Percentiles rank a stretch among this genome's conserved stretches.
Evolutionary conservation across 2,113 vertebrate genomes (phyloP).

Genomic region (Cynoglossus semilaevis): DNA sequence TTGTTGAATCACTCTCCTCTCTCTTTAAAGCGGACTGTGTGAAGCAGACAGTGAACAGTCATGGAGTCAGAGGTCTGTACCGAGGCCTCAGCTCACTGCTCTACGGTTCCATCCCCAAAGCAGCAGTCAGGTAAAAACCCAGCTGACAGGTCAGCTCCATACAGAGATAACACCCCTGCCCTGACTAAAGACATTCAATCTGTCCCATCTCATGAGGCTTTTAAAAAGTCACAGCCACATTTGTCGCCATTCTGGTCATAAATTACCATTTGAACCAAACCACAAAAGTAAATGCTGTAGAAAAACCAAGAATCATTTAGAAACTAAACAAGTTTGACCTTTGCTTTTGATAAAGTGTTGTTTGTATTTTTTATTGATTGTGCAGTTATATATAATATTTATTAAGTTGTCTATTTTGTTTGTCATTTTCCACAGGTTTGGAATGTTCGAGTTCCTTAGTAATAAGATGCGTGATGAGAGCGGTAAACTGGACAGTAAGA

Average conservation of each 20-base stretch:
- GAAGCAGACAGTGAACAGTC: slow-evolving; percentile 82
- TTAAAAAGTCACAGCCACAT: too few relatives aligned
- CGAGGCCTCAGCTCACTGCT: slow-evolving; percentile 87
- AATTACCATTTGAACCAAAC: too few relatives aligned
- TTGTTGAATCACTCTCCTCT: neutral
- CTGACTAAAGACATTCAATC: too few relatives aligned
- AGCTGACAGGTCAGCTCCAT: too few relatives aligned
- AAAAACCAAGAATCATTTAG: too few relatives aligned
- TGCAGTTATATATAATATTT: neutral
- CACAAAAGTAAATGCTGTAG: too few relatives aligned
- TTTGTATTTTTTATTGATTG: too few relatives aligned
- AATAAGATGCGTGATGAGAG: slow-evolving; percentile 90
- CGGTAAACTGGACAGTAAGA: slow-evolving; percentile 86
- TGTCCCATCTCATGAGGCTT: too few relatives aligned
- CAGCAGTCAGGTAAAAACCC: slow-evolving; percentile 86
- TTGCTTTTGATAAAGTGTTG: too few relatives aligned
- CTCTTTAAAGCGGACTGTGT: slow-evolving; percentile 82
- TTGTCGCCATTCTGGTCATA: too few relatives aligned
- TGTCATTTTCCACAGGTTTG: slow-evolving; percentile 76
- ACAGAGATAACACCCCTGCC: too few relatives aligned
- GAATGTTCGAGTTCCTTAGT: slow-evolving; percentile 93
- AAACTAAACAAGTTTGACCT: too few relatives aligned
- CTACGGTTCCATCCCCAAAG: slow-evolving; percentile 95
- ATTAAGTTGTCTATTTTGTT: neutral
- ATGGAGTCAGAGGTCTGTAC: slow-evolving; percentile 85